These are phyloP conservation scores for Gastrophysa polygoni DNA, from an alignment of 2,888 invertebrate genomes.

Conservation along the genomic window DNA sequence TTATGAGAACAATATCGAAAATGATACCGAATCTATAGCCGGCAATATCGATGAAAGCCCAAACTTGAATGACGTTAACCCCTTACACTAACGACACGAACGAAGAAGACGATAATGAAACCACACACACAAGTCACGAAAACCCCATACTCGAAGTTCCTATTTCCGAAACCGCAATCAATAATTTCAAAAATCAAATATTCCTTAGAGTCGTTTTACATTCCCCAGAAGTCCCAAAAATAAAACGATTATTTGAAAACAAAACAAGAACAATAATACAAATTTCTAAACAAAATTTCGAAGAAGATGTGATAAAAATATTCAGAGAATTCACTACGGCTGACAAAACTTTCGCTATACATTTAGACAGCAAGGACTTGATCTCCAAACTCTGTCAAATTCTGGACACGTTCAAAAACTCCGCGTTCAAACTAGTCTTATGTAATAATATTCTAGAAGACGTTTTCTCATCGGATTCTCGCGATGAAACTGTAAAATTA, in stretches of 20 bases:
- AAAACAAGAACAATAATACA: constrained; percentile 17
- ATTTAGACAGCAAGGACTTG: constrained; percentile 3
- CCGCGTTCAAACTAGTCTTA: background rate
- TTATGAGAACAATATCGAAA: background rate
- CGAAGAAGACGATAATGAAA: constrained; percentile 14
- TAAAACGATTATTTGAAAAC: constrained; percentile 6
- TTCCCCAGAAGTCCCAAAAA: background rate
- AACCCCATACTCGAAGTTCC: constrained; percentile 17
- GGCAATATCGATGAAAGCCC: too few relatives aligned
- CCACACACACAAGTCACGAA: constrained; percentile 13
- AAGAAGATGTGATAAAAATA: constrained; percentile 11
- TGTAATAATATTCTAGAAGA: background rate
- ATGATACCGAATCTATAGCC: background rate
- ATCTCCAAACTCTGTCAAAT: background rate
- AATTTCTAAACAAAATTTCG: constrained; percentile 10
- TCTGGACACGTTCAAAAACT: background rate
- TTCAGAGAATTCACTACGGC: background rate
- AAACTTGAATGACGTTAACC: constrained; percentile 1
- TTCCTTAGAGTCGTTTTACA: background rate
- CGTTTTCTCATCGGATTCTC: too few relatives aligned
- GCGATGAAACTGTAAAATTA: too few relatives aligned
- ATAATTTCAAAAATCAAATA: constrained; percentile 17
- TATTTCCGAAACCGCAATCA: constrained; percentile 10
- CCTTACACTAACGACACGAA: constrained; percentile 5
- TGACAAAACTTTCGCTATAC: constrained; percentile 4